A percentile compares a stretch with the other conserved stretches of the same genome.
phyloP scores from a whole-genome alignment of 2,888 invertebrate species.

The Dermolepida albohirtum region DNA sequence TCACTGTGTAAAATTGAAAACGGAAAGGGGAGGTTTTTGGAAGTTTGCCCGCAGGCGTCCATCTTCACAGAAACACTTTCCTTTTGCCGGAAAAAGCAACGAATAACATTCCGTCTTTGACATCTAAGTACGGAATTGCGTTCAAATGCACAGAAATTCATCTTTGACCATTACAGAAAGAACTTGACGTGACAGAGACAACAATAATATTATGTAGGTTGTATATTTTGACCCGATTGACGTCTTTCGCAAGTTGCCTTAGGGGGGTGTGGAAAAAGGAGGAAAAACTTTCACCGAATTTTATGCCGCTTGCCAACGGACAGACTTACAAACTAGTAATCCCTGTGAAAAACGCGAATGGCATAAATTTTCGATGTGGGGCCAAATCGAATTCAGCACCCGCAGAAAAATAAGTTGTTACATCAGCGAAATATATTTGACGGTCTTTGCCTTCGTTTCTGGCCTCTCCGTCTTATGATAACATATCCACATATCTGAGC shows the following conservation, averaged over 20 bases:
- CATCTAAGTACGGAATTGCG: neutral
- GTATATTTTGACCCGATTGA: slow-evolving; percentile 41
- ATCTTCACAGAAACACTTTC: too few species aligned
- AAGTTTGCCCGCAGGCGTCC: too few species aligned
- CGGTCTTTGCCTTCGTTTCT: slow-evolving; percentile 49
- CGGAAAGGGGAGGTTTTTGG: too few species aligned
- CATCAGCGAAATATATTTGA: slow-evolving; percentile 54
- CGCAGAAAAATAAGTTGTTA: slow-evolving; percentile 54
- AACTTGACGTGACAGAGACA: slow-evolving; percentile 45
- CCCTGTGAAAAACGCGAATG: slow-evolving; percentile 51
- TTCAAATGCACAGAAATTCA: slow-evolving; percentile 14
- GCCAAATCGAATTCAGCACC: slow-evolving; percentile 54
- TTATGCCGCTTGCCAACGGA: slow-evolving; percentile 44
- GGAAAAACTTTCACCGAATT: slow-evolving; percentile 40
- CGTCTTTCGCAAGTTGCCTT: slow-evolving; percentile 33
- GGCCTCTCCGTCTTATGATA: neutral
- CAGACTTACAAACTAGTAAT: slow-evolving; percentile 51
- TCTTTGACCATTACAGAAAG: slow-evolving; percentile 17
- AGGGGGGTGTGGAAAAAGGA: neutral
- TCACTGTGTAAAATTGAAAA: too few species aligned
- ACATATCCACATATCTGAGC: too few species aligned
- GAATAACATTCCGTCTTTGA: slow-evolving; percentile 6
- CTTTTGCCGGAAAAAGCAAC: too few species aligned
- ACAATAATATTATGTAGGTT: slow-evolving; percentile 51
- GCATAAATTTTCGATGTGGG: slow-evolving; percentile 49